Evolutionary conservation across 2,888 invertebrate genomes (phyloP), one percentile per base, ranked within the genome.

Genomic region (Sphaerophoria taeniata): DNA sequence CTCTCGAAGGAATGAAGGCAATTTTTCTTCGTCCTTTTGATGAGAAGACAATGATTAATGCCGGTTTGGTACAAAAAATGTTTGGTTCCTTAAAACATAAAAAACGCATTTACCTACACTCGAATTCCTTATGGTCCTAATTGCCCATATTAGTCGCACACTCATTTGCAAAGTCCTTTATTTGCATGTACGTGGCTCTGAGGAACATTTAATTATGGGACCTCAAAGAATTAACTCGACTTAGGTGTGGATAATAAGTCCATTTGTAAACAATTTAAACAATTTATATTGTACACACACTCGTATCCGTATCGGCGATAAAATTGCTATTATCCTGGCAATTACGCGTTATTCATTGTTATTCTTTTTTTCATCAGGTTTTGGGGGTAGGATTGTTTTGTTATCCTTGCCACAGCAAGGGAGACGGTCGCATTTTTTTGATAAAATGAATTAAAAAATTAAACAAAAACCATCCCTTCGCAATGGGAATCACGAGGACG

Each of bases 221-320:
- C 67, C 43, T 55, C 9, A 49, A 36, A 47, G 70, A 77, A 85
- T 85, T 81, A 85, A 85, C 85, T 81, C 76, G 53, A 81, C 85
- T 81, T 77, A 85, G 72, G 85, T 74, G 85, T 70, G 63, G 85
- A 85, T 85, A 85, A 85, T 85, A 85, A 85, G 85, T 85, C 85
- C 76, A 85, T 85, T 85, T 85, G 85, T 81, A 85, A 85, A 85
- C 85, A 85, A 85, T 85, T 85, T 73, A 43, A 85, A 85, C 85
- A 85, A 85, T 85, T 73, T 65, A 51, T 60, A 36, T 53, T 45
- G 73, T 73, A 39, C 33, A 4, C 5, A 24, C 34, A 34, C 34
- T 49, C 24, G 6, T 31, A 5, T 34, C 1, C 55, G 2, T 45
- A 61, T 43, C 1, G n/a, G n/a, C 43, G 51, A 47, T 58, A 74